phyloP scores from a whole-genome alignment of 2,113 vertebrate genomes.

The Plecotus auritus region DNA sequence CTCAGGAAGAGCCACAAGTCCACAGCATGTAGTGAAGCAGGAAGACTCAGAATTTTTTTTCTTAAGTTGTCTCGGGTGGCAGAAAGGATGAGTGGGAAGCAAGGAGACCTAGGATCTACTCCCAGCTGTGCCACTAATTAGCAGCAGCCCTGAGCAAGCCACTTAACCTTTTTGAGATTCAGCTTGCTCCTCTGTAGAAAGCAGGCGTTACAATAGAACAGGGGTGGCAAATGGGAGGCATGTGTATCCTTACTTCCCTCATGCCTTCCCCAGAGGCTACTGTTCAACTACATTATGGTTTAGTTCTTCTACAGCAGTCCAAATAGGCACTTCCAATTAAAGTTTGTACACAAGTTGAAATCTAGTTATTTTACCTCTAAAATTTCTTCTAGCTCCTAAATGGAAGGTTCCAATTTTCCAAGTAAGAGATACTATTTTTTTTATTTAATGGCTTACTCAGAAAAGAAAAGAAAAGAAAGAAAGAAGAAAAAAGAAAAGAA shows the following conservation, averaged over 20 bases:
- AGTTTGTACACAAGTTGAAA: background rate
- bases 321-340: background rate
- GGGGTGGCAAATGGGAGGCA: background rate
- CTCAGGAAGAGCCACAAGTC: background rate
- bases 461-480: background rate
- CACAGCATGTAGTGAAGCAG: background rate
- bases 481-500: background rate
- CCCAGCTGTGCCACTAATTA: background rate
- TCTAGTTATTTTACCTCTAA: background rate
- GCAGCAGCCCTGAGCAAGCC: background rate
- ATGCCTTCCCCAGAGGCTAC: background rate
- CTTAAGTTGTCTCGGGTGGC: background rate
- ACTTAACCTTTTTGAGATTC: background rate
- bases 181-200: background rate
- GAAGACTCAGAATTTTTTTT: background rate
- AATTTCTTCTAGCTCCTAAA: background rate
- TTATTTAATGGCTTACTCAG: background rate
- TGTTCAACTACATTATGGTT: background rate
- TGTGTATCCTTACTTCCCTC: accelerated
- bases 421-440: background rate
- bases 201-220: background rate
- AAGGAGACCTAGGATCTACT: background rate
- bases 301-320: background rate
- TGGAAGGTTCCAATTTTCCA: background rate
- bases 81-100: background rate